phyloP scores from a whole-genome alignment of 2,113 vertebrate genomes.

The Chelonoidis abingdonii region DNA sequence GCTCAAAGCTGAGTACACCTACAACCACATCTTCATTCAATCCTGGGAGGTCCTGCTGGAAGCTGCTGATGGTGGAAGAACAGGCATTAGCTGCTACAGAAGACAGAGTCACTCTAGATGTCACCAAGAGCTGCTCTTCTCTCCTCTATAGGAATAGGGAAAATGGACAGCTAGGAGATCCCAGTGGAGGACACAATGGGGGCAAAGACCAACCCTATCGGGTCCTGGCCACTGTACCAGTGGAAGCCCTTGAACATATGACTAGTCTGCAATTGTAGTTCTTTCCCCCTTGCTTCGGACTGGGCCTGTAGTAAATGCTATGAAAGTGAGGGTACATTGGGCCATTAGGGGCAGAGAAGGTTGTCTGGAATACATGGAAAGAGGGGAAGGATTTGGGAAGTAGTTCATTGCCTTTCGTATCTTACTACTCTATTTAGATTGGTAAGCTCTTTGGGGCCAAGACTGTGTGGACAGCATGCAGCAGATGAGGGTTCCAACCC shows the following conservation, averaged over 20 bases:
- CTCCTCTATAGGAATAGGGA: neutral
- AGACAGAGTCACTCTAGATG: neutral
- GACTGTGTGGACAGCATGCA: neutral
- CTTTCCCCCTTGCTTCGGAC: neutral
- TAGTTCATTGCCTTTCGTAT: neutral
- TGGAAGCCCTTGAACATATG: neutral
- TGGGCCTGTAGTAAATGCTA: neutral
- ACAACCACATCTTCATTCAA: neutral
- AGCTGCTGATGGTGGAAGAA: neutral
- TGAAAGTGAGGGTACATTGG: neutral
- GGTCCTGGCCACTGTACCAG: neutral
- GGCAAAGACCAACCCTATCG: neutral
- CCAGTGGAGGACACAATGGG: neutral
- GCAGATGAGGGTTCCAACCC: neutral
- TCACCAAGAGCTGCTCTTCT: neutral
- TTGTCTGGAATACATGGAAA: neutral
- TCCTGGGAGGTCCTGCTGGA: neutral
- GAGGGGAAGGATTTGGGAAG: neutral
- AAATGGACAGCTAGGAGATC: neutral
- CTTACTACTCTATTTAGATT: neutral
- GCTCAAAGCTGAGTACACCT: neutral
- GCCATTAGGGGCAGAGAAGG: neutral
- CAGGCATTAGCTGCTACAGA: neutral
- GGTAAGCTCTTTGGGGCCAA: neutral
- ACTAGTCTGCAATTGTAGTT: neutral